Base-by-base conservation (phyloP, 1,140 invertebrate genomes). In the Macrobrachium nipponense region DNA sequence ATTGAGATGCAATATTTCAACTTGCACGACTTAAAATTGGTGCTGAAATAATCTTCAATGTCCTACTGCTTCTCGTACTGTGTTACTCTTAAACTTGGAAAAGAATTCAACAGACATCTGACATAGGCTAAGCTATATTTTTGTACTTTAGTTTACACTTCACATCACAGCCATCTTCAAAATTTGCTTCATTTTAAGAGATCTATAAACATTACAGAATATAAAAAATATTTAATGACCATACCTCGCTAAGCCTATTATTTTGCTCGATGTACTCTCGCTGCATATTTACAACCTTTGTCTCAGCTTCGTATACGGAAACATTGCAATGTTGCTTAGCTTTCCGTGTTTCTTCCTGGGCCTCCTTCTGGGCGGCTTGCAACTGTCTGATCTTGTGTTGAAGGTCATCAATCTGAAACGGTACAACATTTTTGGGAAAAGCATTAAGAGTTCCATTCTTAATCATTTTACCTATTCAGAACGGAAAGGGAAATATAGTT, bases 401-500 rank as follows among this genome's bases (percentile, higher is more conserved):
- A 2, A 86, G 68, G 36, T 86, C 83, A 64, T 86, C 83, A 73
- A 86, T 86, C 83, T 86, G 77, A 20, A 59, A 66, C 11, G 12
- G 23, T 7, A 51, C 12, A 12, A 12, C 51, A 51, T 0, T 51
- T 51, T 51, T 51, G 12, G 51, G 12, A 12, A 12, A 51, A 51
- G 51, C 8, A 51, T 51, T 51, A 51, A 36, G 2, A 51, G 51
- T 8, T 51, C 27, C 51, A 51, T 3, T 12, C 7, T 51, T 51
- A 6, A 51, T 12, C 2, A 0, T 51, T 51, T 51, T 2, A 20
- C 59, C 0, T 61, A 58, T 79, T 20, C 64, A 66, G 61, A 79
- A 79, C 15, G 5, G 23, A 58, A 14, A 14, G 27, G 6, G 5
- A 58, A 14, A 58, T 23, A 66, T 11, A 78, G 59, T 36, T 36